These are phyloP conservation scores for Spinibarbus caldwelli DNA, from an alignment of 2,797 vertebrate species.

Conservation along the genomic window DNA sequence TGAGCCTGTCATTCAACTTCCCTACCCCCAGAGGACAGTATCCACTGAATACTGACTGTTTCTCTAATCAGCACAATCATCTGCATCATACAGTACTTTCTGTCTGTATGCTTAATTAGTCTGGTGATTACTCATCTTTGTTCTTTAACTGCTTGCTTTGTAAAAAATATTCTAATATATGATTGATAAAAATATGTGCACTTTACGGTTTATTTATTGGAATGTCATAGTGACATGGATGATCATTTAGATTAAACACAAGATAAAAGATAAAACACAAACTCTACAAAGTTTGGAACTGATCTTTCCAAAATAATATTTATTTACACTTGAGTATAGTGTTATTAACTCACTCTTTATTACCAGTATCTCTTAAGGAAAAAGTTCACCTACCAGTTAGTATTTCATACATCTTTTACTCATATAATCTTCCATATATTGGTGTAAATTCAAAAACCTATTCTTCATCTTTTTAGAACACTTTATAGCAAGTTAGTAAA, in stretches of 20 bases:
- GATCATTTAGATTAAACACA: not conserved
- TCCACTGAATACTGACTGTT: not conserved
- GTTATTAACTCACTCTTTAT: slow-evolving; percentile 67
- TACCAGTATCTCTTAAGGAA: slow-evolving; percentile 67
- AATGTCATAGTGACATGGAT: not conserved
- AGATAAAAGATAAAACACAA: slow-evolving; percentile 11
- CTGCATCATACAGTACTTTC: too few species aligned
- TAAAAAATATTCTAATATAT: too few species aligned
- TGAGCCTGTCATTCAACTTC: not conserved
- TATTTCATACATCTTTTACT: slow-evolving; percentile 67
- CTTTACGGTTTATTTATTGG: not conserved
- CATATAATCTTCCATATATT: slow-evolving; percentile 53
- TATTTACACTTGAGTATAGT: slow-evolving; percentile 79
- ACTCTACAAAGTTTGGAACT: slow-evolving; percentile 6
- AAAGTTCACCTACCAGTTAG: slow-evolving; percentile 65
- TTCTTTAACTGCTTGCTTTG: not conserved
- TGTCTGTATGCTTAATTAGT: not conserved
- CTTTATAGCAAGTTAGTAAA: slow-evolving; percentile 71
- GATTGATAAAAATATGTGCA: too few species aligned
- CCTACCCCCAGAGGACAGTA: not conserved
- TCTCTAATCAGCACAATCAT: not conserved
- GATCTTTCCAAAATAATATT: slow-evolving; percentile 65
- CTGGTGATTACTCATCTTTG: not conserved
- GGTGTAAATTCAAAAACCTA: slow-evolving; percentile 61
- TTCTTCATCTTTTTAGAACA: slow-evolving; percentile 66